Percentiles rank a stretch among this genome's conserved stretches.
phyloP scores from a whole-genome alignment of 2,113 vertebrate species.

The Sinocyclocheilus anshuiensis region DNA sequence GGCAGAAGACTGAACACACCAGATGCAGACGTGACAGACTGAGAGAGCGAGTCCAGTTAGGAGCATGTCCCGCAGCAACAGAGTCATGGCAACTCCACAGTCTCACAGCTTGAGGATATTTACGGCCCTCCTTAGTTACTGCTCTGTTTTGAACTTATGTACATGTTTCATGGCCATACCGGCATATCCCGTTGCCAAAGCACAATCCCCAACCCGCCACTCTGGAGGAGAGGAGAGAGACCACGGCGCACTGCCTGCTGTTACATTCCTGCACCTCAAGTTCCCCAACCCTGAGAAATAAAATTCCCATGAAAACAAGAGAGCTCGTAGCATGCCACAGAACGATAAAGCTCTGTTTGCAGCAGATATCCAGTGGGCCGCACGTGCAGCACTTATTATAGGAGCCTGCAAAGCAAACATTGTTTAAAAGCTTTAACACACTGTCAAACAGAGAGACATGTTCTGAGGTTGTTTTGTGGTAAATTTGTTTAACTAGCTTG shows the following conservation, averaged over 20 bases:
- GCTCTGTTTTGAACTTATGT: constrained; percentile 55
- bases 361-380: neutral
- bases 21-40: neutral
- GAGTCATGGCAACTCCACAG: constrained; percentile 33
- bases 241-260: neutral
- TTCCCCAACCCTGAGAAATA: constrained; percentile 16
- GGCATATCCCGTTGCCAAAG: constrained; percentile 38
- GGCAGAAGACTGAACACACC: neutral
- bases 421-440: too few relatives aligned
- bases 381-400: neutral
- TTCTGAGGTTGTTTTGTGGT: neutral
- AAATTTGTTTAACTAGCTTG: neutral
- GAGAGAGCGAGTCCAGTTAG: neutral
- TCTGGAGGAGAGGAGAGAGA: constrained; percentile 4
- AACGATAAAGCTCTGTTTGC: constrained; percentile 4
- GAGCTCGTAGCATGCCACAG: neutral
- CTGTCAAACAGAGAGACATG: neutral
- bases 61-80: constrained; percentile 10
- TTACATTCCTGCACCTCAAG: constrained; percentile 47
- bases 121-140: constrained; percentile 56
- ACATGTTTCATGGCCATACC: constrained; percentile 39
- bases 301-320: constrained; percentile 31
- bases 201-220: constrained; percentile 34
- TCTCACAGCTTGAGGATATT: constrained; percentile 45
- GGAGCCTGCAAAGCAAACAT: neutral